A percentile compares a stretch with the other conserved stretches of the same genome.
These are phyloP conservation scores for Cheilosia variabilis DNA, from an alignment of 2,888 invertebrate genomes.

Conservation along the genomic window DNA sequence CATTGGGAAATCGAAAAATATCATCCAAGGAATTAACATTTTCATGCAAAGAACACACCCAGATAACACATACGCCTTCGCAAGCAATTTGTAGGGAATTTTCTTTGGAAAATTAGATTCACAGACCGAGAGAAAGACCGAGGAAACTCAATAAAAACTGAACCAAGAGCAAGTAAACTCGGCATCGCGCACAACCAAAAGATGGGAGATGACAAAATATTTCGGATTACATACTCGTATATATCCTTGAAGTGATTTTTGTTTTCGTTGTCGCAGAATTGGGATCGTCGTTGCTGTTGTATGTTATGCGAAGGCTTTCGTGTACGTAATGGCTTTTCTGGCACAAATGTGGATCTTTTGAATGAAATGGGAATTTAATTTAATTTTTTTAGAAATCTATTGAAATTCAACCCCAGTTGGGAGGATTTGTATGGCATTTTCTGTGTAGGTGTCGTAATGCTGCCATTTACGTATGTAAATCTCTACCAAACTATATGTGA, in stretches of 20 bases:
- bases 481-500: too few species aligned
- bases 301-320: conserved; percentile 17
- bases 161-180: conserved; percentile 17
- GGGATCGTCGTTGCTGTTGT: neutral
- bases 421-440: neutral
- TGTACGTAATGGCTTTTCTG: conserved; percentile 44
- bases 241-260: conserved; percentile 50
- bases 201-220: conserved; percentile 17
- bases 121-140: conserved; percentile 7
- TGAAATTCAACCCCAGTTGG: conserved; percentile 11
- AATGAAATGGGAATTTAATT: conserved; percentile 52
- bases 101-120: conserved; percentile 48
- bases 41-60: neutral
- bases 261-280: neutral
- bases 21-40: conserved; percentile 45
- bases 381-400: conserved; percentile 25
- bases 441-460: neutral
- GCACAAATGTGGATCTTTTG: conserved; percentile 37
- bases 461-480: neutral
- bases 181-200: neutral
- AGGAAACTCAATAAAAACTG: conserved; percentile 47
- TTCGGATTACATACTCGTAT: conserved; percentile 19
- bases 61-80: conserved; percentile 7
- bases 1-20: conserved; percentile 1
- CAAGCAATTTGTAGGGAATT: conserved; percentile 43